phyloP scores from a whole-genome alignment of 1,140 invertebrate genomes.

The Drosophila tani region DNA sequence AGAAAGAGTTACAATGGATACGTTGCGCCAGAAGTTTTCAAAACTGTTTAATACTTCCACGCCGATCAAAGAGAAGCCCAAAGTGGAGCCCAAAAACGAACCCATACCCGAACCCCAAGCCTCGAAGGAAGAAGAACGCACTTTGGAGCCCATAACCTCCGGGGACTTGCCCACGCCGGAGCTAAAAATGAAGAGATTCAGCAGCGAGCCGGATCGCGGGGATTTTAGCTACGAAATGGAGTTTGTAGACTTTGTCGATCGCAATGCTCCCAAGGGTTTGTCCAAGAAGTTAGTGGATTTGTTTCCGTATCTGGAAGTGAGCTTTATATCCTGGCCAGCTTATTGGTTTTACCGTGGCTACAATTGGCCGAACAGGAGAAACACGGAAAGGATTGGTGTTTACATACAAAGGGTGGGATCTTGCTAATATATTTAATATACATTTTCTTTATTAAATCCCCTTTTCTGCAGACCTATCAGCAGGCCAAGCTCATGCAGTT shows the following conservation, averaged over 20 bases:
- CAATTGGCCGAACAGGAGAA: slow-evolving; percentile 54
- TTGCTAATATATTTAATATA: not conserved
- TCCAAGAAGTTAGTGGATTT: slow-evolving; percentile 49
- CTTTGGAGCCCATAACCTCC: not conserved
- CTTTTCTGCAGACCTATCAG: slow-evolving; percentile 60
- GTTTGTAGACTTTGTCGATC: slow-evolving; percentile 58
- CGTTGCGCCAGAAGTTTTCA: slow-evolving; percentile 11
- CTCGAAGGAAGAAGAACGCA: not conserved
- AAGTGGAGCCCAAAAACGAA: too few species aligned
- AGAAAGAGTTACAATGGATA: slow-evolving; percentile 5
- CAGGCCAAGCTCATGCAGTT: slow-evolving; percentile 69
- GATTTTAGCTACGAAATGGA: slow-evolving; percentile 45
- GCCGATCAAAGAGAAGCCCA: too few species aligned
- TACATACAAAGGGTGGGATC: slow-evolving; percentile 65
- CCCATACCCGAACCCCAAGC: not conserved
- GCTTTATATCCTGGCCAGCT: slow-evolving; percentile 67
- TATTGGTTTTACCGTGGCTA: slow-evolving; percentile 70
- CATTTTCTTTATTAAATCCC: not conserved
- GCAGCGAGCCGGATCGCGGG: too few species aligned
- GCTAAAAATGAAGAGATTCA: not conserved
- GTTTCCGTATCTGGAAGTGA: slow-evolving; percentile 54
- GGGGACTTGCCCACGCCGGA: slow-evolving; percentile 2
- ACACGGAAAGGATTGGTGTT: slow-evolving; percentile 43
- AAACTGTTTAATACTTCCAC: not conserved
- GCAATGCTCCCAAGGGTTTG: slow-evolving; percentile 61